Conservation (phyloP, 2,113 vertebrate genomes). For the Anguilla japonica region DNA sequence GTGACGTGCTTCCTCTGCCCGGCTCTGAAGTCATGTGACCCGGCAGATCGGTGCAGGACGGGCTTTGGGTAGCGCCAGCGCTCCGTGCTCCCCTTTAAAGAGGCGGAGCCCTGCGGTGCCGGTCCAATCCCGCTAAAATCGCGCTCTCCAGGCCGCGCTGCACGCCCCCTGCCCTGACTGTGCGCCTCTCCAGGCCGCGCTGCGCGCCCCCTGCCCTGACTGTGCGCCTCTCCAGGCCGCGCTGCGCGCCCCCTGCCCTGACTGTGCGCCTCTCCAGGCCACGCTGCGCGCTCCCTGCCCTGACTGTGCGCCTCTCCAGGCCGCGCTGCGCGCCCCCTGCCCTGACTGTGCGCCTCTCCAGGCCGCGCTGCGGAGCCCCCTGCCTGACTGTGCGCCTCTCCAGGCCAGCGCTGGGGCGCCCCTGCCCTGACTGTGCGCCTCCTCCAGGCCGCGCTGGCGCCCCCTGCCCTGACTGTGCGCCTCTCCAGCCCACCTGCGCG, state of each 20-base stretch:
- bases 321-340: no score
- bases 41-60: neutral
- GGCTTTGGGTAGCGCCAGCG: constrained; percentile 15
- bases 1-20: constrained; percentile 2
- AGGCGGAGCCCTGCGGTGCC: neutral
- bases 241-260: no score
- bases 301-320: no score
- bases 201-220: neutral
- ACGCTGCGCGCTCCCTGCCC: no score
- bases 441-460: constrained; percentile 6
- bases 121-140: constrained; percentile 8
- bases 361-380: no score
- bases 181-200: neutral
- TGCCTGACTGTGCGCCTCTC: no score
- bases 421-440: no score
- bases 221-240: neutral
- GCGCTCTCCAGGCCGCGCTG: constrained; percentile 5
- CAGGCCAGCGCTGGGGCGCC: no score
- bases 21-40: constrained; percentile 7
- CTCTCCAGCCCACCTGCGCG: no score
- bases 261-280: no score
- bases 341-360: no score
- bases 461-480: neutral
- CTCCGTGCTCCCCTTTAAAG: constrained; percentile 7
- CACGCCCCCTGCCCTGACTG: neutral